Base-by-base conservation (phyloP, 1,140 invertebrate species). In the Zaprionus africanus region DNA sequence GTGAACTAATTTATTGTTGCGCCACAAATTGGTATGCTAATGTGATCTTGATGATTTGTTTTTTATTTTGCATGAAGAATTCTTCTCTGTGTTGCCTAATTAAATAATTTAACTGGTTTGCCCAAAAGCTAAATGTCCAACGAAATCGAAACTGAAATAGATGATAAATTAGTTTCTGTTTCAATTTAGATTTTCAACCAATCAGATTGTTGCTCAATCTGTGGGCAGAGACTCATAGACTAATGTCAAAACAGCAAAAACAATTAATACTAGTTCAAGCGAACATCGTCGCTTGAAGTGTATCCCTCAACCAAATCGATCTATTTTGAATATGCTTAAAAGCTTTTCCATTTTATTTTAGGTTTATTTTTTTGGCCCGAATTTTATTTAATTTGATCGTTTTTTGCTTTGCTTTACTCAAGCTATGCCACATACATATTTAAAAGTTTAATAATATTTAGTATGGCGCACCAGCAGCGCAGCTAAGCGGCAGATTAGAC, bases 1-100 rank as follows among this genome's bases (percentile, higher is more conserved):
- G 12, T 28, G 28, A 17, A 17, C 43, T 74, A 63, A 77, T 78
- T 78, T 75, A 78, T 84, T 57, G 53, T 43, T 57, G 31, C 51
- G 46, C 66, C 77, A 63, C 78, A 85, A 85, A 84, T 85, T 85
- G 78, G 62, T 85, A 84, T 84, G 82, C 82, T 75, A 84, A 84
- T 84, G 17, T 51, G 46, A 76, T 46, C 77, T 83, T 24, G 81
- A 26, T 61, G 65, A 46, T 43, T 17, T 46, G 41, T 46, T 17
- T 46, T 46, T 17, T 17, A 46, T 46, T 71, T 76, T 68, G 58
- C 12, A 12, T 62, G 46, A 28, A 66, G 69, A 61, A 51, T 73
- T 66, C 38, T 77, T 76, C 72, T 79, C 72, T 68, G 46, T 9
- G 46, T 61, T 77, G 73, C 60, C 75, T 85, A 76, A 85, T 84